These are phyloP conservation scores for Axea sp. DNA, from an alignment of 2,888 invertebrate genomes.

Conservation along the genomic window DNA sequence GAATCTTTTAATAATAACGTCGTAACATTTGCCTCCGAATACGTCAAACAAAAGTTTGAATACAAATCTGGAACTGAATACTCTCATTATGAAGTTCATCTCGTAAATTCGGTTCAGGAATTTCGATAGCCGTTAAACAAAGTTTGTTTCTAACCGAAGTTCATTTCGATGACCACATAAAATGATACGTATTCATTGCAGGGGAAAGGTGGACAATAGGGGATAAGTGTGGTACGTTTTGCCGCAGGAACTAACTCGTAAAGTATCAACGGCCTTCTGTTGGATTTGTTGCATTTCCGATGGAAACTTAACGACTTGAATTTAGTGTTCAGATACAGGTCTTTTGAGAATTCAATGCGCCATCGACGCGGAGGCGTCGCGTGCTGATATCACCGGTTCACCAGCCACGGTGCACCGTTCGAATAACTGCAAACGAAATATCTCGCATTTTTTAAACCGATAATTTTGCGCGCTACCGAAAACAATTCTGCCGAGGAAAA, in stretches of 20 bases:
- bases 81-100: neutral
- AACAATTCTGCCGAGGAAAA: too few species aligned
- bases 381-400: constrained; percentile 27
- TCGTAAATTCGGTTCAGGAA: constrained; percentile 18
- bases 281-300: constrained; percentile 45
- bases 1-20: too few species aligned
- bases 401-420: constrained; percentile 9
- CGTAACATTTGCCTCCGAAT: too few species aligned
- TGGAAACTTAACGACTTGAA: constrained; percentile 56
- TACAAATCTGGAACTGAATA: constrained; percentile 7
- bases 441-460: constrained; percentile 21
- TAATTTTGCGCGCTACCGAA: too few species aligned
- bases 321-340: constrained; percentile 41
- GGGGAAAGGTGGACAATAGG: neutral
- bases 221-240: constrained; percentile 34
- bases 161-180: constrained; percentile 24
- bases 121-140: constrained; percentile 18
- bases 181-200: constrained; percentile 17
- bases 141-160: constrained; percentile 23
- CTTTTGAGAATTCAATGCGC: constrained; percentile 55
- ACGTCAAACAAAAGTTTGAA: too few species aligned
- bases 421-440: constrained; percentile 41
- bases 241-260: constrained; percentile 40
- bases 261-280: constrained; percentile 39
- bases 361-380: constrained; percentile 9